Conservation (phyloP, 2,888 invertebrate species). For the Nesidiocoris tenuis region DNA sequence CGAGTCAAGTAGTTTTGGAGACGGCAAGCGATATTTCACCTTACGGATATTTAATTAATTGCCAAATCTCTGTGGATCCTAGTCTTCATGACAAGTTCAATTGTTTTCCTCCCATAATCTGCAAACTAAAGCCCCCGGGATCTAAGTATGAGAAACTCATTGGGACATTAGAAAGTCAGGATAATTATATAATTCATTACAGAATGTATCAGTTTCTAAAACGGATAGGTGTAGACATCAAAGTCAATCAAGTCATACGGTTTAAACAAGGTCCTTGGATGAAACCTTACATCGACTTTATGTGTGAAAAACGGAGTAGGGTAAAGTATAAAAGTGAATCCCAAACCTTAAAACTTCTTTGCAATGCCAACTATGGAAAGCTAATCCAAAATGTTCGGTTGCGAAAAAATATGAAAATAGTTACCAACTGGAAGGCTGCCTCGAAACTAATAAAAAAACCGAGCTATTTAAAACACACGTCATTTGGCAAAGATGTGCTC, state of each 20-base stretch:
- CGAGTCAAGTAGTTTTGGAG: neutral
- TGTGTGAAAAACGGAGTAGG: neutral
- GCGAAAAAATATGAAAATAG: neutral
- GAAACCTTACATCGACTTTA: neutral
- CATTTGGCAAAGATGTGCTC: neutral
- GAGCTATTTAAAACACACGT: neutral
- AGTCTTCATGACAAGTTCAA: neutral
- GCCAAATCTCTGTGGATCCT: neutral
- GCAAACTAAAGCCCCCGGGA: neutral
- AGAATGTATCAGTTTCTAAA: neutral
- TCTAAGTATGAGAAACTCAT: neutral
- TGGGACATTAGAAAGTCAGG: neutral
- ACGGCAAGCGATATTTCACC: neutral
- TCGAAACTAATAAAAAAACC: neutral
- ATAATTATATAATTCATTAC: neutral
- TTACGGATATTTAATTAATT: neutral
- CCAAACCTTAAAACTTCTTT: neutral
- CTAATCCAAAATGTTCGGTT: neutral
- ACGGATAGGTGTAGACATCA: neutral
- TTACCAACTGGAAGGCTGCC: neutral
- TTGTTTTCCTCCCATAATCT: neutral
- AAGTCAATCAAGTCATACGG: neutral
- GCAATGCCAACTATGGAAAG: conserved; percentile 2
- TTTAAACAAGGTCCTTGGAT: neutral
- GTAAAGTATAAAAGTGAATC: neutral